These are phyloP conservation scores for Hyles euphorbiae DNA, from an alignment of 1,140 invertebrate species.

Conservation along the genomic window DNA sequence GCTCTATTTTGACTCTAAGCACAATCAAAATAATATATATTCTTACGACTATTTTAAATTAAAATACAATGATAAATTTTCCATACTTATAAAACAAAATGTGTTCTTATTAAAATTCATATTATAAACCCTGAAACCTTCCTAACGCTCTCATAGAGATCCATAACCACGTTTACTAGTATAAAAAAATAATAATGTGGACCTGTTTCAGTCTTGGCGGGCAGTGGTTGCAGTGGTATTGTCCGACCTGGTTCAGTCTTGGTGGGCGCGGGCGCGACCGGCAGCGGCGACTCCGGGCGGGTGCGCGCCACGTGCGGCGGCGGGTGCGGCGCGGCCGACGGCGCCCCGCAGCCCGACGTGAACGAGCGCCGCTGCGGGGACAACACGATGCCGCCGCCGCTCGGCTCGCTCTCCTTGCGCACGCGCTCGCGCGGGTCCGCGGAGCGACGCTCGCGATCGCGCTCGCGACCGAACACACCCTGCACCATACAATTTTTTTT, in stretches of 20 bases:
- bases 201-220: no score
- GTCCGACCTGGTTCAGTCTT: conserved; percentile 48
- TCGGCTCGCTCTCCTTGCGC: conserved; percentile 84
- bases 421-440: conserved; percentile 87
- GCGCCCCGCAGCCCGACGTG: conserved; percentile 87
- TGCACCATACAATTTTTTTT: conserved; percentile 10
- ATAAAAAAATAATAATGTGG: no score
- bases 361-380: conserved; percentile 86
- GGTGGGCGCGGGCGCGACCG: conserved; percentile 58
- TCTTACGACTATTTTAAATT: no score
- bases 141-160: no score
- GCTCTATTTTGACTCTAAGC: no score
- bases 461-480: conserved; percentile 42
- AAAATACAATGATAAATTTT: no score
- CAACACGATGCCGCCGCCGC: conserved; percentile 81
- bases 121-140: no score
- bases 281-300: conserved; percentile 71
- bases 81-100: no score
- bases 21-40: no score
- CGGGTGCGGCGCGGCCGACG: conserved; percentile 60
- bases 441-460: conserved; percentile 77
- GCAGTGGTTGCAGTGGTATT: no score
- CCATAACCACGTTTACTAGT: no score
- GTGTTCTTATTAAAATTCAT: no score
- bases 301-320: conserved; percentile 68